Evolutionary conservation across 2,888 invertebrate genomes (phyloP), one percentile per base, ranked within the genome.

Genomic region (Julus scanicus): DNA sequence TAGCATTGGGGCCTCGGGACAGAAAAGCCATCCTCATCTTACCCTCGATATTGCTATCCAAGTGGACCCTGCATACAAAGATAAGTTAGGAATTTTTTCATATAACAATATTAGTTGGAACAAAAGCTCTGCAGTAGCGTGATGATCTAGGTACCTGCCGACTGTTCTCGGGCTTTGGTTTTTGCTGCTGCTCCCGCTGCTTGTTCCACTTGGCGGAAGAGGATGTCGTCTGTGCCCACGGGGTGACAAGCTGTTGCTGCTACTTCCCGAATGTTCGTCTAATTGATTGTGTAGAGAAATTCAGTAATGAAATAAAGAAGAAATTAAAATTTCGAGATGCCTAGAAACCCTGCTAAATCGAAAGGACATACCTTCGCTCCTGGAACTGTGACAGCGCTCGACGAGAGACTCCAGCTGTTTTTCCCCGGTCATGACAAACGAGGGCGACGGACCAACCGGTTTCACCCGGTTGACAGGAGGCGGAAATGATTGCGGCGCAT

Each of bases 251-350:
- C 90, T 89, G 90, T 93, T 94, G n/a, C 94, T 94, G 6, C 93
- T 93, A 17, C 94, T 94, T 5, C 94, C 93, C 4, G 94, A 94
- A 37, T 94, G 90, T 90, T 94, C 94, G 90, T 94, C 94, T 92
- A 89, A n/a, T 86, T 85, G 88, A 3, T 17, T 6, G 11, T 5
- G 5, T 48, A 20, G 5, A 63, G 20, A 63, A 63, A 63, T 20
- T 8, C n/a, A 71, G 6, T 3, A 71, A 71, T 8, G 44, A 8
- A 29, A 1, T 29, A 1, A 29, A 29, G 29, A 29, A 1, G 29
- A 29, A 29, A 29, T 29, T 29, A 29, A 29, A 29, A 29, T 48
- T 48, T 48, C 48, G 9, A 48, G 48, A 13, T 48, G 9, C 48
- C 9, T 6, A 13, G 48, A 13, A 48, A 48, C 48, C 48, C 48